Evolutionary conservation across 1,140 invertebrate species (phyloP), one percentile per base, ranked within the genome.

Genomic region (Antheraea mylitta): DNA sequence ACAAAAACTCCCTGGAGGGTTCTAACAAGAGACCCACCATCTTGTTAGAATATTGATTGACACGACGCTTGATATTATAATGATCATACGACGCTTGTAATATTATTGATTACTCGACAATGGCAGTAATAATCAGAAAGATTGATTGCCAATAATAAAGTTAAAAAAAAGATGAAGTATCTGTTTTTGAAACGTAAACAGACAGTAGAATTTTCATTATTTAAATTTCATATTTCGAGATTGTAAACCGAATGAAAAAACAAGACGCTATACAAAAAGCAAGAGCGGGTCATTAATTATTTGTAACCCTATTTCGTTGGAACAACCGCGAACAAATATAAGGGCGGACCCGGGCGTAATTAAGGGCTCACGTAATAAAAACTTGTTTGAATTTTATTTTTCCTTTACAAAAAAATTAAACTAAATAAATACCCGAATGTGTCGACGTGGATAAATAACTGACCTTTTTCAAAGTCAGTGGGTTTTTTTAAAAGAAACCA

Each of bases 291-390:
- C 9, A 53, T 53, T 53, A 53, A 53, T 53, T 53, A 53, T 53
- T 53, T 53, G 45, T 53, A 53, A 53, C 45, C 45, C 45, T 53
- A 53, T 53, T 53, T 13, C 45, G 45, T 53, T 53, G 45, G 45
- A n/a, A 53, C 11, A 53, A 53, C 45, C 45, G 16, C 45, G 45
- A 53, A 53, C 45, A 53, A 53, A 16, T 53, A 53, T 16, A 53
- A 53, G 45, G 45, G 6, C 45, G 45, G 16, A 53, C 9, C 45
- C 45, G 7, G 9, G 45, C 13, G 45, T 53, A 53, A 53, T 53
- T 53, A 53, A 53, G 45, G 45, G 11, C 16, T 16, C 45, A 53
- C 45, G 45, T n/a, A 53, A 16, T 13, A 53, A 53, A 53, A 53
- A 53, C 45, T 9, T 6, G 9, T 53, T 53, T 13, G 6, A 53